Evolutionary conservation across 2,888 invertebrate species (phyloP), one percentile per base, ranked within the genome.

Genomic region (Bombyx huttoni): DNA sequence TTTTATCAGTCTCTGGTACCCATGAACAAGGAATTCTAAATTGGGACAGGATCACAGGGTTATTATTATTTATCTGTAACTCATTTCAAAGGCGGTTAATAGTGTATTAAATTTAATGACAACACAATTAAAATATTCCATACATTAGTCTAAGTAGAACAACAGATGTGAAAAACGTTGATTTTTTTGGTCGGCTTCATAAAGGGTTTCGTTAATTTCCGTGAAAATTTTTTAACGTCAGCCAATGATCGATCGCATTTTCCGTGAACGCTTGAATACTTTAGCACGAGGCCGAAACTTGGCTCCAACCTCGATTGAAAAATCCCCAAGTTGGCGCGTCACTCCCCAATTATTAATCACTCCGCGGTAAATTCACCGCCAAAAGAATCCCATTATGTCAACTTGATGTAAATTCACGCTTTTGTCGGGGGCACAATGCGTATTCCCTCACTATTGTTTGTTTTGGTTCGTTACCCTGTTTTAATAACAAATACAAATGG

Each of bases 341-440:
- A 71, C 65, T 61, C 58, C 54, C 52, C 47, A 55, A 64, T 68
- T 71, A 73, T 75, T 70, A 75, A 71, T 74, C 70, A 74, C 63
- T 58, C 63, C 61, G 60, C 52, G 56, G 63, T 51, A 54, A 63
- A 66, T 61, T 60, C 55, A 54, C 49, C 56, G 59, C 49, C 45
- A 61, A 67, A 59, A 61, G 62, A 62, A 58, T 60, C 55, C 55
- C 59, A 59, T 62, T 59, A 57, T 60, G 59, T 53, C 55, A 55
- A 53, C 55, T 53, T 48, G 51, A 40, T 40, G 40, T 40, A 40
- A 40, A 40, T 40, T 40, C 12, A 40, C 40, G 40, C 40, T 40
- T 40, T 40, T 40, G 40, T 40, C 40, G 40, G 9, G 40, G 40
- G 12, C 40, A 40, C 40, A 40, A 40, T 40, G 40, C 40, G 40